Conservation (phyloP, 2,797 vertebrate species). For the Labeo calbasu region DNA sequence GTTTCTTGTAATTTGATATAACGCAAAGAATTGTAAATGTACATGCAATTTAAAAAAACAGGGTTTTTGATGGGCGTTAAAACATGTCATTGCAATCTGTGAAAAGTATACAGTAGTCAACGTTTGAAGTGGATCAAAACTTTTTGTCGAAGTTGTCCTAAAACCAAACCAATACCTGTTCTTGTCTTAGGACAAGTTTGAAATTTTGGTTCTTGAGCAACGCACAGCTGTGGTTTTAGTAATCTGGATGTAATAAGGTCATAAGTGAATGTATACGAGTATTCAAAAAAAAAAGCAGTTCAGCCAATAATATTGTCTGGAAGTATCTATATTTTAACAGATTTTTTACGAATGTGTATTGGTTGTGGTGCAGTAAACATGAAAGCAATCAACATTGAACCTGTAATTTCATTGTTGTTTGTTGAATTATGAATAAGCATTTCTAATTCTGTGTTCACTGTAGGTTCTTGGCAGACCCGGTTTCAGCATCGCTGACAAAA, state of each 20-base stretch:
- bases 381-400: neutral
- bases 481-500: conserved; percentile 98
- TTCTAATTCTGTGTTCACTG: neutral
- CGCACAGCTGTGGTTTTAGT: neutral
- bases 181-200: too few relatives aligned
- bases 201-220: neutral
- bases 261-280: neutral
- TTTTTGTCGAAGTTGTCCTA: too few relatives aligned
- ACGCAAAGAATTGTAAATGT: too few relatives aligned
- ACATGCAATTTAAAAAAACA: too few relatives aligned
- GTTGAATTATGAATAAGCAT: neutral
- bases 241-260: neutral
- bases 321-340: neutral
- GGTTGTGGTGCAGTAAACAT: neutral
- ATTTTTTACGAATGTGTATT: neutral
- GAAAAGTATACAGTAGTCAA: neutral
- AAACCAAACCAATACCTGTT: too few relatives aligned
- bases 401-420: neutral
- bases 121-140: too few relatives aligned
- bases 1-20: too few relatives aligned
- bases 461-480: conserved; percentile 97
- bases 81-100: neutral
- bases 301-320: neutral
- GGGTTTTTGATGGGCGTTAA: neutral
- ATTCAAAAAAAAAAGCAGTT: neutral